Evolutionary conservation across 37 sponge, comb jelly and placozoan genomes (phyloP).

Genomic region (Aphrocallistes beatrix): DNA sequence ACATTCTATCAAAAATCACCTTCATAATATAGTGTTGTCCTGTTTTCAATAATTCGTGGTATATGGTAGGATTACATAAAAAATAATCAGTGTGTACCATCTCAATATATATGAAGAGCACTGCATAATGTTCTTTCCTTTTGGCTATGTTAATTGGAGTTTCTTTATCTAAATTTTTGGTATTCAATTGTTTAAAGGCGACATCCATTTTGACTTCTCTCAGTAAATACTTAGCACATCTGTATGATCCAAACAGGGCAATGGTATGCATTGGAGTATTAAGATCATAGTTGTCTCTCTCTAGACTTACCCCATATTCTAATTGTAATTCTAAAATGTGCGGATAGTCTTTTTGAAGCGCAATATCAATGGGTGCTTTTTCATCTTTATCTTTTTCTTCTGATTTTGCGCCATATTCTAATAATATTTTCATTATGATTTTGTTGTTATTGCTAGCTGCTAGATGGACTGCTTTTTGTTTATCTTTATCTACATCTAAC

Average conservation of each 20-base stretch:
- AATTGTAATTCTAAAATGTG: background rate
- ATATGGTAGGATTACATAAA: background rate
- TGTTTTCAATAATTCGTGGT: background rate
- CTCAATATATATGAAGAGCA: background rate
- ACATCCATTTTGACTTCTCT: background rate
- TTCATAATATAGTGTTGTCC: background rate
- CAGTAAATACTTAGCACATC: background rate
- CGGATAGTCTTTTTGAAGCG: background rate
- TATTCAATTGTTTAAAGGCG: background rate
- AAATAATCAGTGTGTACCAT: background rate
- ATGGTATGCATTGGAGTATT: constrained; percentile 8
- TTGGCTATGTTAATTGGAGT: background rate
- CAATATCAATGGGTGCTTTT: constrained; percentile 2
- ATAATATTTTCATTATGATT: background rate
- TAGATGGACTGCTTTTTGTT: background rate
- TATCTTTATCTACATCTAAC: background rate
- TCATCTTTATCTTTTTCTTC: background rate
- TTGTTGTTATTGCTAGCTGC: background rate
- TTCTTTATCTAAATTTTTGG: background rate
- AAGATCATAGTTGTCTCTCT: background rate
- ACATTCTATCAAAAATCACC: background rate
- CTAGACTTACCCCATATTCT: background rate
- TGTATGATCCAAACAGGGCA: background rate
- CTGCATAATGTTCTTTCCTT: background rate
- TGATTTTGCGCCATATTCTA: background rate